Conservation (phyloP, 35 echinoderm and acorn worm species). For the Eucidaris tribuloides region DNA sequence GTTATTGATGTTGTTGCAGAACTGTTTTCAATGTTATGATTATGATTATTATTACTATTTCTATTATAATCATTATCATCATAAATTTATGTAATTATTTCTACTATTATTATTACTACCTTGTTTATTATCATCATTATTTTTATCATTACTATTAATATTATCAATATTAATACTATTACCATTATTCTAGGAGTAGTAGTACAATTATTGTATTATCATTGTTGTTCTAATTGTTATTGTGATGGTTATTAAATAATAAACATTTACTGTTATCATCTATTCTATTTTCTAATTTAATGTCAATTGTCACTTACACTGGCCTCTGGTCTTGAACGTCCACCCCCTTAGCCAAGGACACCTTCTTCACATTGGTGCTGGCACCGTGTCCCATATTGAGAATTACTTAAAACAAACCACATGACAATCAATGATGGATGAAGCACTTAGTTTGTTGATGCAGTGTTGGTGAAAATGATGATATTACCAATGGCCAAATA, state of each 20-base stretch:
- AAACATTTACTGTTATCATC: not conserved
- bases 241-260: not conserved
- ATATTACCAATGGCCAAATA: too few relatives aligned
- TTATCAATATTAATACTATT: not conserved
- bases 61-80: too few relatives aligned
- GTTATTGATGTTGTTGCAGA: too few relatives aligned
- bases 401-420: too few relatives aligned
- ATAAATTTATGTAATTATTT: too few relatives aligned
- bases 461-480: too few relatives aligned
- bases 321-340: constrained; percentile 1
- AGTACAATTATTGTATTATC: not conserved
- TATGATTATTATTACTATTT: too few relatives aligned
- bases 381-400: constrained; percentile 79
- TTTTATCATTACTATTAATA: not conserved
- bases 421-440: too few relatives aligned
- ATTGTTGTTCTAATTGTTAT: not conserved
- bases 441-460: too few relatives aligned
- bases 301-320: not conserved
- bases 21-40: too few relatives aligned
- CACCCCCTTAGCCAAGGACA: not conserved
- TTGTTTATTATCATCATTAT: too few relatives aligned
- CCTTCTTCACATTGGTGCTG: constrained; percentile 59
- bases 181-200: not conserved
- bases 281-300: not conserved
- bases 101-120: too few relatives aligned